Percentiles rank a stretch among this genome's conserved stretches.
Evolutionary conservation across 2,888 invertebrate species (phyloP).

Genomic region (Brassicogethes aeneus): DNA sequence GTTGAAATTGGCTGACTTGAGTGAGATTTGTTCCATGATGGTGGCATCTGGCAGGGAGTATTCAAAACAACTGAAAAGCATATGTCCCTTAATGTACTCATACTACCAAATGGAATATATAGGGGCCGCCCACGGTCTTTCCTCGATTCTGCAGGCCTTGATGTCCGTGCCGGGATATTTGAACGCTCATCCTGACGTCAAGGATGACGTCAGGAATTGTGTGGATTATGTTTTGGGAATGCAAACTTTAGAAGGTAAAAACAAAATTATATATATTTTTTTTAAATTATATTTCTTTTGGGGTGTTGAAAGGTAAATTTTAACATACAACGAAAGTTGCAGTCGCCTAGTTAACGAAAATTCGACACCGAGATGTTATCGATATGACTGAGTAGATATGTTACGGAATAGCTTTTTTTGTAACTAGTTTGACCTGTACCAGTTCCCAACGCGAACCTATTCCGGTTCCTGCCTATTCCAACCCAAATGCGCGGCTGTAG

Average conservation of each 20-base stretch:
- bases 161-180: conserved; percentile 50
- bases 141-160: conserved; percentile 56
- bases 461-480: no score
- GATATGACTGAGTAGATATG: no score
- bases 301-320: no score
- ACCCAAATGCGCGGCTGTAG: no score
- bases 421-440: no score
- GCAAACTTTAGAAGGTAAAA: conserved; percentile 55
- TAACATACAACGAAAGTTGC: no score
- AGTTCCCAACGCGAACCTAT: no score
- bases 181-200: conserved; percentile 44
- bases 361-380: no score
- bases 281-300: no score
- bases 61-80: conserved; percentile 46
- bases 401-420: no score
- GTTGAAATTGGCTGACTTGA: conserved; percentile 44
- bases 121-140: conserved; percentile 63
- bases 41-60: conserved; percentile 65
- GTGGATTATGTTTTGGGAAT: conserved; percentile 58
- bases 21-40: conserved; percentile 59
- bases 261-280: neutral
- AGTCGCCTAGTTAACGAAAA: no score
- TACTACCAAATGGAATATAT: conserved; percentile 63
- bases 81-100: conserved; percentile 68
- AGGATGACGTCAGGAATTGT: conserved; percentile 51